Evolutionary conservation across 2,797 vertebrate species (phyloP).

Genomic region (Accipiter minullus): DNA sequence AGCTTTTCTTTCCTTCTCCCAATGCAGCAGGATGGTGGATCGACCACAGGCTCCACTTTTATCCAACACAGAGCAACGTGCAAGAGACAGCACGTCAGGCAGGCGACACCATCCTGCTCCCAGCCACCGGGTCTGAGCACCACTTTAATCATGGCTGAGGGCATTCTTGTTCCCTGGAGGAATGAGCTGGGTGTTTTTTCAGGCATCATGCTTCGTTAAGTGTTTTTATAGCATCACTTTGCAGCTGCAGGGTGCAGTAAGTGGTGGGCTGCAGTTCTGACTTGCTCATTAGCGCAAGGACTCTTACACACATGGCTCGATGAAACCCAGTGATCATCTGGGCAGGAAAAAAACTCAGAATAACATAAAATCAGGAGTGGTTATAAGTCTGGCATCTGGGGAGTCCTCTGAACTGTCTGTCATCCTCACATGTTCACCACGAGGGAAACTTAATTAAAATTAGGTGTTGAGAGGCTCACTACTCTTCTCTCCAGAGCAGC

Average conservation of each 20-base stretch:
- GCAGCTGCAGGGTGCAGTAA: background rate
- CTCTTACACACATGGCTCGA: accelerated
- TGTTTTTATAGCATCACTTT: background rate
- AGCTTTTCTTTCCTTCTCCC: background rate
- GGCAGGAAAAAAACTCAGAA: background rate
- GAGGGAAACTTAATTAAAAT: slow-evolving; percentile 26
- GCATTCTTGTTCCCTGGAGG: background rate
- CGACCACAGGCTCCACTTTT: background rate
- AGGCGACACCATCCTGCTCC: background rate
- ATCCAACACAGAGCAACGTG: background rate
- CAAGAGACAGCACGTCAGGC: accelerated
- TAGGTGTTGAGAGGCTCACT: background rate
- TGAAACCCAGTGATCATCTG: background rate
- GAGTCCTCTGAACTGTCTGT: background rate
- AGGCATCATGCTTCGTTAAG: background rate
- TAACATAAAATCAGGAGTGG: background rate
- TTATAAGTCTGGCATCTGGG: background rate
- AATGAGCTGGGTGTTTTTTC: background rate
- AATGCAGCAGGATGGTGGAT: background rate
- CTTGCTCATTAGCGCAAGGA: background rate
- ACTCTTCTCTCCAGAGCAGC: background rate
- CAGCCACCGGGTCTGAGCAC: accelerated
- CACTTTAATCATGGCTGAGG: background rate
- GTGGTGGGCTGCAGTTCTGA: background rate
- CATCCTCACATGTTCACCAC: background rate